phyloP scores from a whole-genome alignment of 1,140 invertebrate species.

The Chelonus insularis region DNA sequence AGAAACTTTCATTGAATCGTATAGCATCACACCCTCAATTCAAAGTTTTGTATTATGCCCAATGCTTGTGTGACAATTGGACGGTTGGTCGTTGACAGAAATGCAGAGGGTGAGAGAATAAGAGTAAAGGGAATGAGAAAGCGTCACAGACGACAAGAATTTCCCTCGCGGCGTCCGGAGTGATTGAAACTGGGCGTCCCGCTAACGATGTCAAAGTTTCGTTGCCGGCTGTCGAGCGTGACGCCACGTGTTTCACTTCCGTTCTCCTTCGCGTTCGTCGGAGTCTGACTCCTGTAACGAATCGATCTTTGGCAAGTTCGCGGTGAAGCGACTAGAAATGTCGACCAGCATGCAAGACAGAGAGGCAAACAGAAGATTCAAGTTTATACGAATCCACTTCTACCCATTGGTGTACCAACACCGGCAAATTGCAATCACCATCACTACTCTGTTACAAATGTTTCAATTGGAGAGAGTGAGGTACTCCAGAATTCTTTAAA shows the following conservation, averaged over 20 bases:
- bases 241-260: conserved; percentile 30
- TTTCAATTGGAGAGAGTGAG: neutral
- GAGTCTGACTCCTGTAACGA: conserved; percentile 20
- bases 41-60: conserved; percentile 56
- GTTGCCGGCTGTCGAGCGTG: conserved; percentile 29
- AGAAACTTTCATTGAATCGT: conserved; percentile 23
- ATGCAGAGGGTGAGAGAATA: neutral
- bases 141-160: neutral
- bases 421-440: conserved; percentile 3
- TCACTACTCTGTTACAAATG: neutral
- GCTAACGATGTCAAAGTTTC: conserved; percentile 55
- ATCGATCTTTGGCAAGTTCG: conserved; percentile 29
- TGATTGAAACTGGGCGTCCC: conserved; percentile 39
- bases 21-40: conserved; percentile 20
- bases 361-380: neutral
- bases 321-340: conserved; percentile 4
- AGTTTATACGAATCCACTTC: neutral
- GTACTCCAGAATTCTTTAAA: neutral
- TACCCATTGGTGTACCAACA: neutral
- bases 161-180: conserved; percentile 27
- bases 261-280: conserved; percentile 21
- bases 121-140: neutral
- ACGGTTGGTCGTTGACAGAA: conserved; percentile 37
- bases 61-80: conserved; percentile 42
- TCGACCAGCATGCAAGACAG: neutral